Conservation (phyloP, 2,113 vertebrate genomes). For the Clinocottus analis region DNA sequence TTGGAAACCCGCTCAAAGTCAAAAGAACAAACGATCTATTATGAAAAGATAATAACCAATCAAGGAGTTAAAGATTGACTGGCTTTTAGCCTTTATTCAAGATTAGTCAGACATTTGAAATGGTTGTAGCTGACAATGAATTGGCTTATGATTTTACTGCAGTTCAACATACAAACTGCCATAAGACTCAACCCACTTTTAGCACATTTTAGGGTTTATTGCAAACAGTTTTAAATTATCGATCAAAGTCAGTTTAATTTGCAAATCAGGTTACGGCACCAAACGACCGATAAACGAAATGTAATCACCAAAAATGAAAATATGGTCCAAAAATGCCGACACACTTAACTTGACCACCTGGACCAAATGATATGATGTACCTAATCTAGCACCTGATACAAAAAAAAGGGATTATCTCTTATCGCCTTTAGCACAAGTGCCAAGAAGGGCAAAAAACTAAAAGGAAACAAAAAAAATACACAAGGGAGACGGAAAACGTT, state of each 20-base stretch:
- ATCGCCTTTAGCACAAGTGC: neutral
- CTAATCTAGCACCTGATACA: slow-evolving; percentile 2
- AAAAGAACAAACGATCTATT: neutral
- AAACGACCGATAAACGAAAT: neutral
- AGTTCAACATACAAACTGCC: no score
- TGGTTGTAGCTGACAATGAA: neutral
- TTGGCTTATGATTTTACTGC: neutral
- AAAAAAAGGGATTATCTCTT: slow-evolving; percentile 7
- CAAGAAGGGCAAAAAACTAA: neutral
- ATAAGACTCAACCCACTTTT: neutral
- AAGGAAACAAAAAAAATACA: neutral
- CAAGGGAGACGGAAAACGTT: neutral
- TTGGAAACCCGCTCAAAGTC: neutral
- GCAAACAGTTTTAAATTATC: neutral
- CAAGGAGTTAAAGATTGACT: neutral
- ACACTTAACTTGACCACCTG: neutral
- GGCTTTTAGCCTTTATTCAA: neutral
- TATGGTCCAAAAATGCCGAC: neutral
- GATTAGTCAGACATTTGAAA: neutral
- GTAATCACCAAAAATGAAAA: neutral
- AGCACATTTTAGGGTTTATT: neutral
- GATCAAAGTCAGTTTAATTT: neutral
- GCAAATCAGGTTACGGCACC: neutral
- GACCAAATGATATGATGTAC: slow-evolving; percentile 12
- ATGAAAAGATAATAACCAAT: neutral